Evolutionary conservation across 2,888 invertebrate species (phyloP).

Genomic region (Podotricha telesiphe): DNA sequence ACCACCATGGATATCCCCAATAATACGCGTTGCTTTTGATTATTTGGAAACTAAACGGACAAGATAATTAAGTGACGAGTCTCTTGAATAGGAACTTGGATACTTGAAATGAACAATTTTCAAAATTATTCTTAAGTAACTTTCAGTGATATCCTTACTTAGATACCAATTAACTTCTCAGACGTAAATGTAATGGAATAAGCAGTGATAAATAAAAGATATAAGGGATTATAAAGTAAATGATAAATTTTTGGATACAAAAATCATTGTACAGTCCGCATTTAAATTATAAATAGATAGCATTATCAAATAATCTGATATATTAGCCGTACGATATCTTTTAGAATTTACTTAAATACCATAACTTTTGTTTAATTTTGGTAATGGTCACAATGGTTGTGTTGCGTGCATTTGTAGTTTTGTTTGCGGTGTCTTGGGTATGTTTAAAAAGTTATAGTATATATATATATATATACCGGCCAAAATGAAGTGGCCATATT

Average conservation of each 20-base stretch:
- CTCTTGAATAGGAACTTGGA: no score
- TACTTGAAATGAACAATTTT: no score
- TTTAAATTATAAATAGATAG: conserved; percentile 27
- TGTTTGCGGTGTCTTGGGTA: conserved; percentile 55
- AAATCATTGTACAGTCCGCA: background rate
- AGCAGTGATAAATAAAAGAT: background rate
- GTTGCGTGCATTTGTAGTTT: conserved; percentile 52
- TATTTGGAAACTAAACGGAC: no score
- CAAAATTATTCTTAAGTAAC: background rate
- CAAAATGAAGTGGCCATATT: no score
- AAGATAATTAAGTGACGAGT: no score
- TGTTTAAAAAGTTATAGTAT: conserved; percentile 37
- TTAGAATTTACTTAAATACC: conserved; percentile 17
- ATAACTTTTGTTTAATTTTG: conserved; percentile 14
- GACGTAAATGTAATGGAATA: background rate
- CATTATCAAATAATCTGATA: conserved; percentile 37
- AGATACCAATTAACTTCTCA: background rate
- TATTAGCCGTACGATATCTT: conserved; percentile 30
- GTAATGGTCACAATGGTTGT: conserved; percentile 45
- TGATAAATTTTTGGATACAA: background rate
- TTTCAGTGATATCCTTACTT: background rate
- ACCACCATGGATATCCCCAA: no score
- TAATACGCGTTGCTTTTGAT: no score
- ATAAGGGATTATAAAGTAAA: background rate
- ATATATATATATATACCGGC: background rate